Evolutionary conservation across 2,113 vertebrate genomes (phyloP), one percentile per base, ranked within the genome.

Genomic region (Stictonetta naevosa): DNA sequence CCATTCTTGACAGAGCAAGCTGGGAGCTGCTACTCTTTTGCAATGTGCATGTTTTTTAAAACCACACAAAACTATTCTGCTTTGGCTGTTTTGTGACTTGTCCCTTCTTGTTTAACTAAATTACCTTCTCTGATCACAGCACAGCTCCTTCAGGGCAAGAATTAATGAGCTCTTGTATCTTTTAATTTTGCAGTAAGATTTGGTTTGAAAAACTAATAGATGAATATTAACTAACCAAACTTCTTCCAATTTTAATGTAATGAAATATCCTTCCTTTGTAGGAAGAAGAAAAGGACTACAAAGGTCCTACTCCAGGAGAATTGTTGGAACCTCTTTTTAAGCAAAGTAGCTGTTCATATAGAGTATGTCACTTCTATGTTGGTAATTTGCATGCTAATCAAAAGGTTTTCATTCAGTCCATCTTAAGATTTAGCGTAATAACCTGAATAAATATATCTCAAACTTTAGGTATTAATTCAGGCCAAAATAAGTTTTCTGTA

Each of bases 341-440:
- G 95, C 99, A 99, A 97, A 99, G 98, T 97, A 99, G 99, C 98
- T 99, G 99, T 97, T 99, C 99, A 11, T 99, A 99, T 86, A 98
- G 99, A 98, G 99, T 99, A 98, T 93, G 98, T 95, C 72, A 53
- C 66, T 83, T 96, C 66, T 59, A 20, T 79, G 71, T 63, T 84
- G n/a, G 38, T 79, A 76, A 53, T 38, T 72, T n/a, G 82, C 64
- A 63, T 85, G 31, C 55, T 67, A 59, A 29, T 66, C 56, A 33
- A 34, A 84, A 40, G 7, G 59, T 62, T 73, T 21, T 12, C 42
- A 1, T 40, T 22, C 20, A 46, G 7, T 84, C 8, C 17, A 3
- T 69, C 18, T 52, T 26, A 46, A 68, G 55, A 29, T 56, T 83
- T 63, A 68, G 31, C 11, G 3, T 46, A 50, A 25, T 42, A 73